These are phyloP conservation scores for Otus scops DNA, from an alignment of 2,797 vertebrate species.

Conservation along the genomic window DNA sequence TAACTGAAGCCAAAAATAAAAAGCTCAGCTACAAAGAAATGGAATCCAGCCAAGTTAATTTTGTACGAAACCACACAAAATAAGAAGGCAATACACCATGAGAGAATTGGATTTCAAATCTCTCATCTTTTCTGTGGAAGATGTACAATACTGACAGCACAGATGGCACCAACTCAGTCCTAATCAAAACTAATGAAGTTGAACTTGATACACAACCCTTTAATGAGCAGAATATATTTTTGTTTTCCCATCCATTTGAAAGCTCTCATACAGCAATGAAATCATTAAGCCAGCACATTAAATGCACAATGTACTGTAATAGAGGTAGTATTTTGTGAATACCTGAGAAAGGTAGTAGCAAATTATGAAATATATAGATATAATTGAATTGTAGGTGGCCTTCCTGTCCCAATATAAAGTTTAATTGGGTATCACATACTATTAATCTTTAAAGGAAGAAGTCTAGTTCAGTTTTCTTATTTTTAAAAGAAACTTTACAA, in stretches of 20 bases:
- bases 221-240: constrained; percentile 50
- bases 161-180: constrained; percentile 31
- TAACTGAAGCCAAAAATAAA: constrained; percentile 34
- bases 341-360: background rate
- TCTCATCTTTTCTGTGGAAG: constrained; percentile 1
- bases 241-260: constrained; percentile 26
- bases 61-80: background rate
- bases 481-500: background rate
- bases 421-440: background rate
- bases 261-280: background rate
- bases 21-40: background rate
- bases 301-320: background rate
- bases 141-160: constrained; percentile 9
- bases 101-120: background rate
- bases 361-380: background rate
- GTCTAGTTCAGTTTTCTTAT: background rate
- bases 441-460: background rate
- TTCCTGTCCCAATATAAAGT: background rate
- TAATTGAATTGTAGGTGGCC: background rate
- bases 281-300: background rate
- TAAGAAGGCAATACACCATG: background rate
- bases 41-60: constrained; percentile 20
- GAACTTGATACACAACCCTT: constrained; percentile 43
- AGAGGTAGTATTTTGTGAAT: background rate
- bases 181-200: constrained; percentile 68